Percentiles rank a stretch among this genome's conserved stretches.
Conservation (phyloP, 1,140 invertebrate species). For the Zaprionus nigranus region DNA sequence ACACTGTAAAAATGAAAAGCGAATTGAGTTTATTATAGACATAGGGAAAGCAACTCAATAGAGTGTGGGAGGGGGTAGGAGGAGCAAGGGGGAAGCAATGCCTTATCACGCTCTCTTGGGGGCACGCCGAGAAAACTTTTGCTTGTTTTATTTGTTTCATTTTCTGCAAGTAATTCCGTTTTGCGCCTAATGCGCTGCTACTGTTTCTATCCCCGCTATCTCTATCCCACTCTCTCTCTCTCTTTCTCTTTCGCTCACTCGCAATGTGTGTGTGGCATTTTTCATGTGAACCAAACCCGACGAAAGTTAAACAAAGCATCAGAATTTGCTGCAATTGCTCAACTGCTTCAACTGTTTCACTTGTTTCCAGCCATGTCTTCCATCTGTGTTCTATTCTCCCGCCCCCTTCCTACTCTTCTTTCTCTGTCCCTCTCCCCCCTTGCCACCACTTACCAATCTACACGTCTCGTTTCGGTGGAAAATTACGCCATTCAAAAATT, state of each 20-base stretch:
- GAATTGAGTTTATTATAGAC: constrained; percentile 68
- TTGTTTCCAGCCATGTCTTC: constrained; percentile 35
- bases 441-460: constrained; percentile 25
- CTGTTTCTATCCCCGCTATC: constrained; percentile 24
- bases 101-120: constrained; percentile 27
- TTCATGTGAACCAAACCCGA: constrained; percentile 17
- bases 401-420: neutral
- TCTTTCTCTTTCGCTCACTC: neutral
- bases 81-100: neutral
- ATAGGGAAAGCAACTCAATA: constrained; percentile 45
- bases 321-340: constrained; percentile 61
- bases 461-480: constrained; percentile 57
- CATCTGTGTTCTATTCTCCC: constrained; percentile 17
- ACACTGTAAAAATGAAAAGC: constrained; percentile 45
- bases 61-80: neutral
- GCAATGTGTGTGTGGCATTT: neutral
- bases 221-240: neutral
- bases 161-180: constrained; percentile 69
- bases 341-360: constrained; percentile 56
- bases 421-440: neutral
- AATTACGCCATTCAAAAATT: constrained; percentile 78
- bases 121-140: constrained; percentile 58
- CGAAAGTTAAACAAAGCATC: constrained; percentile 72
- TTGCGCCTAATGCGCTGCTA: constrained; percentile 70
- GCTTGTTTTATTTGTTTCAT: constrained; percentile 69